Conservation (phyloP, 2,888 invertebrate species). For the Idaea biselata region DNA sequence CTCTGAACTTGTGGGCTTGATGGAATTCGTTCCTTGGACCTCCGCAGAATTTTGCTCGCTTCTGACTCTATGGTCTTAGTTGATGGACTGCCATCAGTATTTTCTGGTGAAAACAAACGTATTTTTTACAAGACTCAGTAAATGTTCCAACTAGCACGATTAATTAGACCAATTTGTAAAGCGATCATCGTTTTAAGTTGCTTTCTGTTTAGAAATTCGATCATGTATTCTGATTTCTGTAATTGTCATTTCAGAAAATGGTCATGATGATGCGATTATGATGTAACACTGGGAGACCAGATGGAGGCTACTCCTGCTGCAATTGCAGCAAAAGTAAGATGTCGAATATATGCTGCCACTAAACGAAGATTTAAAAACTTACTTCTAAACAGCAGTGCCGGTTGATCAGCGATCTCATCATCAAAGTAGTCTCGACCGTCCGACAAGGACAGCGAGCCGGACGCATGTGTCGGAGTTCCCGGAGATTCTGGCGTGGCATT, state of each 20-base stretch:
- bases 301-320: too few species aligned
- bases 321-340: too few species aligned
- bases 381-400: slow-evolving; percentile 89
- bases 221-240: not conserved
- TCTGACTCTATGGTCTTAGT: slow-evolving; percentile 66
- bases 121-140: not conserved
- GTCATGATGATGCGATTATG: too few species aligned
- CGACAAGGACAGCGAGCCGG: slow-evolving; percentile 89
- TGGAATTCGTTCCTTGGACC: slow-evolving; percentile 66
- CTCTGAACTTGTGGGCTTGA: slow-evolving; percentile 70
- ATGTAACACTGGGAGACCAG: too few species aligned
- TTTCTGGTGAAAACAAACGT: slow-evolving; percentile 47
- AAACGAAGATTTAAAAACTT: slow-evolving; percentile 38
- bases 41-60: slow-evolving; percentile 57
- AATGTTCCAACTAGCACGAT: too few species aligned
- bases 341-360: too few species aligned
- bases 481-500: slow-evolving; percentile 81
- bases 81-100: slow-evolving; percentile 64
- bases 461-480: slow-evolving; percentile 89
- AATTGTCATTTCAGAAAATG: slow-evolving; percentile 4
- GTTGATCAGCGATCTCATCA: slow-evolving; percentile 95
- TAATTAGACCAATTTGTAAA: not conserved
- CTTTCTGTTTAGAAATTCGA: too few species aligned
- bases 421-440: slow-evolving; percentile 92
- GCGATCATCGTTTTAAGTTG: too few species aligned